phyloP scores from a whole-genome alignment of 2,888 invertebrate species.

The Pyrrhosoma nymphula region DNA sequence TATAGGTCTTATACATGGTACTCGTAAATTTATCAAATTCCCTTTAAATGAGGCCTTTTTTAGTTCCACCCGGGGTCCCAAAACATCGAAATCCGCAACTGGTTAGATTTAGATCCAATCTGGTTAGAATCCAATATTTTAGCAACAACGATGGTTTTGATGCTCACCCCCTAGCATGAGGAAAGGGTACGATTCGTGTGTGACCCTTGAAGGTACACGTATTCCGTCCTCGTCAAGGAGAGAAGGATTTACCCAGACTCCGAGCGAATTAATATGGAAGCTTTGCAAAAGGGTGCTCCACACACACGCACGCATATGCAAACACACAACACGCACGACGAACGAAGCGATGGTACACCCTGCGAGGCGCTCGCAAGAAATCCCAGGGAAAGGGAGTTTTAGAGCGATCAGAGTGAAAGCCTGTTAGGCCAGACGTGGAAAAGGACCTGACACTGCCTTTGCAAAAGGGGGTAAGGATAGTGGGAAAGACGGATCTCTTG shows the following conservation, averaged over 20 bases:
- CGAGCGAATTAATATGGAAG: background rate
- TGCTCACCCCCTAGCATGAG: no score
- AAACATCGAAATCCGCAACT: no score
- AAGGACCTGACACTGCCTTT: constrained; percentile 11
- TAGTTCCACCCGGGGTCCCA: no score
- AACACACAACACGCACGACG: background rate
- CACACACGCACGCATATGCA: background rate
- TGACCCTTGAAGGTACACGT: background rate
- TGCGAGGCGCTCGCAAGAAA: background rate
- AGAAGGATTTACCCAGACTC: background rate
- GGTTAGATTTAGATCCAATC: no score
- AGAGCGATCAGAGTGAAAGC: background rate
- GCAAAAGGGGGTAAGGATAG: background rate
- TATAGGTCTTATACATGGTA: no score
- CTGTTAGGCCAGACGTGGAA: constrained; percentile 1
- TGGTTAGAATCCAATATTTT: no score
- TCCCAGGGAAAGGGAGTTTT: constrained; percentile 1
- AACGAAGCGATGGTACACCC: background rate
- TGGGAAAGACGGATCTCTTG: background rate
- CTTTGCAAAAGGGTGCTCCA: background rate
- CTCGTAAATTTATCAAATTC: no score
- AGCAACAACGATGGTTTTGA: no score
- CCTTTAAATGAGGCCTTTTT: no score
- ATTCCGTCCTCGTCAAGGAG: background rate
- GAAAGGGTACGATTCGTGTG: background rate